Evolutionary conservation across 2,797 vertebrate genomes (phyloP).

Genomic region (Danio aesculapii): DNA sequence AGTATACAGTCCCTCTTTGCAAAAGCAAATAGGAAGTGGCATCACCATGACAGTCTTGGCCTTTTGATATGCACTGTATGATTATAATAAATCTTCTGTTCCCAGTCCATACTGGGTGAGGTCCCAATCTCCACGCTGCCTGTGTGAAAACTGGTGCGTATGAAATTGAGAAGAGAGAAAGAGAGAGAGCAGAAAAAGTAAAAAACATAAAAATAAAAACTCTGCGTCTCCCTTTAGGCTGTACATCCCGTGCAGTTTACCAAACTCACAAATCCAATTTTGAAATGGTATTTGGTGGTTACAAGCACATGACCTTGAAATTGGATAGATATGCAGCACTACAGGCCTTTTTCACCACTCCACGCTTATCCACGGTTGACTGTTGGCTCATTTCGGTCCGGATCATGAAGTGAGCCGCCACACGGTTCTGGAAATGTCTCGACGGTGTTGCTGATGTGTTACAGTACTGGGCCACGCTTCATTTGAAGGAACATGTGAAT

Average conservation of each 20-base stretch:
- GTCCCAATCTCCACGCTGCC: constrained; percentile 32
- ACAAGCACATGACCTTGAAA: constrained; percentile 60
- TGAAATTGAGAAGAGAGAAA: constrained; percentile 54
- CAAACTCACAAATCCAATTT: constrained; percentile 56
- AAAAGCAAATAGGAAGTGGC: constrained; percentile 3
- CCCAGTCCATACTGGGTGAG: constrained; percentile 36
- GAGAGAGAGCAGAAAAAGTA: neutral
- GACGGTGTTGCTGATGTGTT: constrained; percentile 11
- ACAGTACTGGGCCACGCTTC: neutral
- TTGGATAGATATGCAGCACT: constrained; percentile 58
- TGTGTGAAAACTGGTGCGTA: constrained; percentile 52
- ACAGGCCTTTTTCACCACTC: constrained; percentile 28
- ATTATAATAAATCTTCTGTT: constrained; percentile 52
- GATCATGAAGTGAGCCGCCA: constrained; percentile 28
- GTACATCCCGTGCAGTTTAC: constrained; percentile 55
- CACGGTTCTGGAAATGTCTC: constrained; percentile 22
- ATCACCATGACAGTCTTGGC: constrained; percentile 26
- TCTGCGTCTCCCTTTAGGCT: constrained; percentile 41
- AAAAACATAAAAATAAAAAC: constrained; percentile 6
- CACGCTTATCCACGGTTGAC: constrained; percentile 47
- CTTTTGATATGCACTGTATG: constrained; percentile 37
- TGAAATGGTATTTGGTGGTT: constrained; percentile 55
- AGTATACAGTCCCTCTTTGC: neutral
- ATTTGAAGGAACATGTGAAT: constrained; percentile 9
- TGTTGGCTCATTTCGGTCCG: constrained; percentile 40